Percentiles rank a stretch among this genome's conserved stretches.
Conservation (phyloP, 2,113 vertebrate genomes). For the Leuciscus idus region DNA sequence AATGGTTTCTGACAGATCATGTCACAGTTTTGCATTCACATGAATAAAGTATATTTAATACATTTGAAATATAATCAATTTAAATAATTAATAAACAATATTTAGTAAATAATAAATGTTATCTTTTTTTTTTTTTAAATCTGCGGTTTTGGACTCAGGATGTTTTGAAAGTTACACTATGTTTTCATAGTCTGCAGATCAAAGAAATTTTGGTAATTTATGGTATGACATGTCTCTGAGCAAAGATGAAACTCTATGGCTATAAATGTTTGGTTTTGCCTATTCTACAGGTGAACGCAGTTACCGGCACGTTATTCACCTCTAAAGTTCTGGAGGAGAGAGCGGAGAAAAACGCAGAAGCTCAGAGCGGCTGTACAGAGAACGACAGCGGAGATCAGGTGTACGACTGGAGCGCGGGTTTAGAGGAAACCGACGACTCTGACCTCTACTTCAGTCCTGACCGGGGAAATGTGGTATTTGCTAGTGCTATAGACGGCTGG, state of each 20-base stretch:
- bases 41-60: background rate
- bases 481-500: conserved; percentile 95
- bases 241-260: background rate
- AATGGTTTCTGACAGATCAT: background rate
- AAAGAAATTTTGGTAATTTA: background rate
- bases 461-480: conserved; percentile 94
- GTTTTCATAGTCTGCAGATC: background rate
- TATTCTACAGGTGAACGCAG: conserved; percentile 86
- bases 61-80: background rate
- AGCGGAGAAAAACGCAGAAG: conserved; percentile 81
- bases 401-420: conserved; percentile 94
- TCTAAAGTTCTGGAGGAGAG: conserved; percentile 95
- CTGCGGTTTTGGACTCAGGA: background rate
- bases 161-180: background rate
- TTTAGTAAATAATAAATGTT: background rate
- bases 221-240: background rate
- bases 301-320: conserved; percentile 91
- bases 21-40: background rate
- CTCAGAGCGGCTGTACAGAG: conserved; percentile 69
- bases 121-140: background rate
- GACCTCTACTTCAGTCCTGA: conserved; percentile 96
- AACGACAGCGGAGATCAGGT: conserved; percentile 75
- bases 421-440: conserved; percentile 91
- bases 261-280: background rate
- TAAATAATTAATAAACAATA: background rate